phyloP scores from a whole-genome alignment of 2,113 vertebrate genomes.

The Erythrocercus mccallii region DNA sequence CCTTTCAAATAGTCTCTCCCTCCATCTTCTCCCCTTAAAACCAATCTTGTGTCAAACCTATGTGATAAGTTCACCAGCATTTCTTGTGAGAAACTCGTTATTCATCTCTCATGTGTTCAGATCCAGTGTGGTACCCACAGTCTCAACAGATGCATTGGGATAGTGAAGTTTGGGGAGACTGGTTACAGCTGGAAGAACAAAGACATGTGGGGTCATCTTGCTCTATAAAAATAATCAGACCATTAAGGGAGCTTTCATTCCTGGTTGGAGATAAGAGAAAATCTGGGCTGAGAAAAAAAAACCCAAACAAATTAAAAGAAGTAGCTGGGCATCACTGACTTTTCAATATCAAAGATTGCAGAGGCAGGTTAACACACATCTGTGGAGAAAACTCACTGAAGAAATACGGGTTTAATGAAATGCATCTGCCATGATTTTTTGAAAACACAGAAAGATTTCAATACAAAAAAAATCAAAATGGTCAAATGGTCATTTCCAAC shows the following conservation, averaged over 20 bases:
- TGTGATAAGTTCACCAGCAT: not conserved
- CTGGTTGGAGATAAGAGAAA: not conserved
- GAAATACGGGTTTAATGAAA: not conserved
- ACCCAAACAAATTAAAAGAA: not conserved
- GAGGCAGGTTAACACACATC: not conserved
- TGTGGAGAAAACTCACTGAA: not conserved
- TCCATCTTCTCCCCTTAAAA: not conserved
- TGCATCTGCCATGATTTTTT: not conserved
- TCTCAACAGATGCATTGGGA: not conserved
- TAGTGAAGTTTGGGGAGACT: not conserved
- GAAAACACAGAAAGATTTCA: not conserved
- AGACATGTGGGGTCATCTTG: not conserved
- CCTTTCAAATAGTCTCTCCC: not conserved
- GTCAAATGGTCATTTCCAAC: not conserved
- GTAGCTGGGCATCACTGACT: not conserved
- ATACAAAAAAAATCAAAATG: accelerated
- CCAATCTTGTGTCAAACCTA: not conserved
- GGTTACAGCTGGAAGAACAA: not conserved
- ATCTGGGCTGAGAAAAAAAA: not conserved
- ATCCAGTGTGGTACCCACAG: not conserved
- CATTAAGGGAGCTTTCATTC: not conserved
- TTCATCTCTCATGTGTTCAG: not conserved
- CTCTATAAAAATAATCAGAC: not conserved
- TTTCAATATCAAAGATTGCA: not conserved
- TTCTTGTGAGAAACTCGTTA: not conserved